Percentiles rank a stretch among this genome's conserved stretches.
Evolutionary conservation across 2,797 vertebrate genomes (phyloP).

Genomic region (Garrulus glandarius): DNA sequence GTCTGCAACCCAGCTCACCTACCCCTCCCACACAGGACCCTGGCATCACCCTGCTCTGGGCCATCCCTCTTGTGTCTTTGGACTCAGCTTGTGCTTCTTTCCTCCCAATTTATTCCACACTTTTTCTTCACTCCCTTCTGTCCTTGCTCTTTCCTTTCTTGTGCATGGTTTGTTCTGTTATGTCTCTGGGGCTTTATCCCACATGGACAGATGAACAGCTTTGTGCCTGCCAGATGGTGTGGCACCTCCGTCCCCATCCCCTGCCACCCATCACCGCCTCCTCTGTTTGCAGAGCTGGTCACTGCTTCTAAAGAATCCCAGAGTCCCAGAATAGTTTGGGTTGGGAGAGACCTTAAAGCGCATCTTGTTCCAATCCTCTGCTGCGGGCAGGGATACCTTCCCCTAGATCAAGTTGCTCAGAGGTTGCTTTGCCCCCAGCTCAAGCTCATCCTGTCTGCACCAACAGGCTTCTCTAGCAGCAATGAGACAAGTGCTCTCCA

Average conservation of each 20-base stretch:
- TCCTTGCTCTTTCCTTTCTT: neutral
- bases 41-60: neutral
- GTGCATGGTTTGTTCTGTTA: neutral
- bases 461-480: neutral
- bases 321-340: neutral
- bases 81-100: neutral
- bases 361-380: neutral
- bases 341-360: neutral
- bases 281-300: neutral
- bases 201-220: neutral
- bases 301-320: neutral
- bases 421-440: neutral
- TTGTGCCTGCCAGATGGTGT: neutral
- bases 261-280: neutral
- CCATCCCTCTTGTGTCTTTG: neutral
- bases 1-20: neutral
- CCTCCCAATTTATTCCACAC: neutral
- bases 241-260: neutral
- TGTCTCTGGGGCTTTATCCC: neutral
- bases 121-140: neutral
- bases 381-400: neutral
- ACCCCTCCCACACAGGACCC: accelerated
- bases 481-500: neutral
- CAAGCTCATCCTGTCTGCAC: neutral
- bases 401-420: neutral